phyloP scores from a whole-genome alignment of 2,113 vertebrate genomes.

The Rhodinocichla rosea region DNA sequence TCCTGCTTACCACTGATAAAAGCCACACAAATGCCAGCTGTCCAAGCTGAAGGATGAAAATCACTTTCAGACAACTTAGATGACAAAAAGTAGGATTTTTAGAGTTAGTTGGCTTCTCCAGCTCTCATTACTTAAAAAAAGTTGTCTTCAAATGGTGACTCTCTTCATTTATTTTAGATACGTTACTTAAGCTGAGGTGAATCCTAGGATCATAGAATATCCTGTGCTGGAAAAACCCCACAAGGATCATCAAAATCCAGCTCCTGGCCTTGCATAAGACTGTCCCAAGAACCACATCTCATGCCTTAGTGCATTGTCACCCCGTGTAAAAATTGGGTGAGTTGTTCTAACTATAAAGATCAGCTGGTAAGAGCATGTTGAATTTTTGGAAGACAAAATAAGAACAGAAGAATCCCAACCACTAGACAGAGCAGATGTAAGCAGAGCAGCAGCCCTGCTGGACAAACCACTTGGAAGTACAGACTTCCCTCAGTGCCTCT shows the following conservation, averaged over 20 bases:
- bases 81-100: neutral
- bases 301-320: neutral
- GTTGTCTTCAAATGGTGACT: neutral
- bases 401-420: neutral
- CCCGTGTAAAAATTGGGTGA: neutral
- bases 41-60: neutral
- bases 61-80: neutral
- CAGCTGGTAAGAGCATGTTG: neutral
- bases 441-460: neutral
- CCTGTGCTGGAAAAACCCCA: neutral
- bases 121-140: neutral
- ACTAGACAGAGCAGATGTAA: neutral
- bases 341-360: neutral
- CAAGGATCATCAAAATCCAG: neutral
- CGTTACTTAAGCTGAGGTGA: fast-evolving
- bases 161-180: neutral
- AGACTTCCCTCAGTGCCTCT: neutral
- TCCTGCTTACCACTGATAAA: fast-evolving
- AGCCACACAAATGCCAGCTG: neutral
- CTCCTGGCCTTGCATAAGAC: neutral
- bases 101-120: neutral
- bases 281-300: neutral
- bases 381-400: neutral
- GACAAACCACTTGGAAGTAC: neutral
- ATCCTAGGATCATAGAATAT: neutral